Percentiles rank a stretch among this genome's conserved stretches.
phyloP scores from a whole-genome alignment of 2,113 vertebrate genomes.

The mouse (Mus musculus) region DNA sequence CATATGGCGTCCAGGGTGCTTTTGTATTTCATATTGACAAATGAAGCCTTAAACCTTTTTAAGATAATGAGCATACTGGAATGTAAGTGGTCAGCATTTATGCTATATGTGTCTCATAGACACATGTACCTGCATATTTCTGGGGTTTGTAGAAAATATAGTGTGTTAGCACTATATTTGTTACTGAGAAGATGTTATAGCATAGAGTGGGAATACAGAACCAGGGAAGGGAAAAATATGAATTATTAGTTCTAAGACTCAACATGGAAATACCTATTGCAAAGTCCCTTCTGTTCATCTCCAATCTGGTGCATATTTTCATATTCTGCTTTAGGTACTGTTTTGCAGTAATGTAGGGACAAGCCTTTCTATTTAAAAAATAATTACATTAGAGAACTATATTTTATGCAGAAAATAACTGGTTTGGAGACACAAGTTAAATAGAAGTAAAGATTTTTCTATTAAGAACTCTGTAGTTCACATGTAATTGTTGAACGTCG shows the following conservation, averaged over 20 bases:
- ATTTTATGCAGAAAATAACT: not conserved
- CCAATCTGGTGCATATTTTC: not conserved
- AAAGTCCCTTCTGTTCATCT: slow-evolving; percentile 10
- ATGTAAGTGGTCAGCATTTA: not conserved
- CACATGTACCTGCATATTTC: not conserved
- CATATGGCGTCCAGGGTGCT: not conserved
- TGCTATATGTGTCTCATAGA: not conserved
- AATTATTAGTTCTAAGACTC: slow-evolving; percentile 1
- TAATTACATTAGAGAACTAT: not conserved
- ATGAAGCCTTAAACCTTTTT: not conserved
- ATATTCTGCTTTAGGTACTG: not conserved
- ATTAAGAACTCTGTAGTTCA: slow-evolving; percentile 21
- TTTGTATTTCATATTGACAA: not conserved
- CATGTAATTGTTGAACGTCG: slow-evolving; percentile 42
- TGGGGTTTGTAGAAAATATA: not conserved
- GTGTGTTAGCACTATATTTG: not conserved
- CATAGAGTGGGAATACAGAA: not conserved
- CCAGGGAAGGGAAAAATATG: not conserved
- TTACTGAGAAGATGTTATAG: not conserved
- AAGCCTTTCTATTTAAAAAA: not conserved
- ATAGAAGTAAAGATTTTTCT: slow-evolving; percentile 41
- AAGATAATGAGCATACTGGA: not conserved
- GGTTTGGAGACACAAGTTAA: not conserved
- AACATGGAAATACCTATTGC: not conserved
- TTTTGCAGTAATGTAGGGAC: not conserved